Evolutionary conservation across 2,797 vertebrate species (phyloP).

Genomic region (Threskiornis aethiopicus): DNA sequence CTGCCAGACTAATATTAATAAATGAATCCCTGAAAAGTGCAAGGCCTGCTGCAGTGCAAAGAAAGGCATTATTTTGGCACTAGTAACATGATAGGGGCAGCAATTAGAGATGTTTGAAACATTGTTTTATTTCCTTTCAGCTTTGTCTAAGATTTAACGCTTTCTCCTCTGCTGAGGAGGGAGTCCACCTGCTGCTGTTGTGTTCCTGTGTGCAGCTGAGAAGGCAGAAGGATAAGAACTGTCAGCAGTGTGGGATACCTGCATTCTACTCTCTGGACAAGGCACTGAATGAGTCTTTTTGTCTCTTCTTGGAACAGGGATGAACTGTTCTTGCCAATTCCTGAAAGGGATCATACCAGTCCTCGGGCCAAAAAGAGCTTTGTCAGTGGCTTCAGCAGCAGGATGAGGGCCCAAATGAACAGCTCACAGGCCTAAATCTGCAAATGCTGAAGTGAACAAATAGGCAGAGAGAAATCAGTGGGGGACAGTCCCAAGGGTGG

Average conservation of each 20-base stretch:
- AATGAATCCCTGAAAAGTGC: constrained; percentile 57
- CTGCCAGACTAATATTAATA: constrained; percentile 57
- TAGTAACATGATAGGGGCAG: not conserved
- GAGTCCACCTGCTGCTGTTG: not conserved
- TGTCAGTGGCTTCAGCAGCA: not conserved
- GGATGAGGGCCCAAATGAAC: not conserved
- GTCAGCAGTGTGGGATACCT: not conserved
- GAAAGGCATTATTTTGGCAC: constrained; percentile 34
- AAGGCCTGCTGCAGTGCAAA: not conserved
- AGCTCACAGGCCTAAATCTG: not conserved
- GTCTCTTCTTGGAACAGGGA: not conserved
- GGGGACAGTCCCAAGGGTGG: not conserved
- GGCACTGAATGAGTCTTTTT: not conserved
- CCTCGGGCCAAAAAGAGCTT: not conserved
- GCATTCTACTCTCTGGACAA: not conserved
- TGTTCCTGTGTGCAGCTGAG: not conserved
- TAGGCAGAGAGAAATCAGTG: not conserved
- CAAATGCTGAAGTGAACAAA: not conserved
- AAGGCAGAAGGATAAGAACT: not conserved
- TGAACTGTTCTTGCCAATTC: not conserved
- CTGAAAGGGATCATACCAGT: not conserved
- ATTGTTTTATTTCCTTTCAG: not conserved
- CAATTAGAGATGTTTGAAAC: not conserved
- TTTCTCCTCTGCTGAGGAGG: not conserved
- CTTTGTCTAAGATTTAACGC: constrained; percentile 7